Evolutionary conservation across 37 sponge, comb jelly and placozoan species (phyloP), one percentile per base, ranked within the genome.

Genomic region (Halichondria panicea): DNA sequence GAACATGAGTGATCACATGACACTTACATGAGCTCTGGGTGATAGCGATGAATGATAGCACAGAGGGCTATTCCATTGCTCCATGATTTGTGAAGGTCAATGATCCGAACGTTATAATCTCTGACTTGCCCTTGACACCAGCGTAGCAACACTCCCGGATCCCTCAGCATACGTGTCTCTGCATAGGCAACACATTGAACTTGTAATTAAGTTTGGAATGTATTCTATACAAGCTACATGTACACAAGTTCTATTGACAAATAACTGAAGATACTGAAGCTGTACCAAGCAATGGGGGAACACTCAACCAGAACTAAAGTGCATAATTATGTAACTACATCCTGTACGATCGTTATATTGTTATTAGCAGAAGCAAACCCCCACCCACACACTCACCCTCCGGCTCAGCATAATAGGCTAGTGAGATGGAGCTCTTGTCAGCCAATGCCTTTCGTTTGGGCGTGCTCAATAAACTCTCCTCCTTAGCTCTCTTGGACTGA

Each of bases 11-110:
- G n/a, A 9, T 60, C 63, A 62, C 63, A 75, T 75, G 66, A 62
- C 55, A 32, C 89, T 84, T 63, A 92, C 93, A 93, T 88, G 28
- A 70, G 70, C 18, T 85, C 74, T 21, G 94, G 94, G 11, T 72
- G 48, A 68, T 82, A 93, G 53, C 75, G 87, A 40, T 93, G 79
- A 18, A 93, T 85, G 13, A 93, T 64, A 35, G 87, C 86, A 79
- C 91, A 89, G 25, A 93, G 80, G 43, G 80, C 91, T 41, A 89
- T 39, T 4, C 94, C 94, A 77, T 90, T 66, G 15, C 72, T 74
- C 81, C 87, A 93, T 4, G 91, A 89, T 32, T 59, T 64, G 13
- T 55, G n/a, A 15, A 93, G 62, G 53, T 93, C 72, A 31, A 46
- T 89, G 58, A 93, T 76, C 4, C 3, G 15, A 8, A 93, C 42